Conservation (phyloP, 2,797 vertebrate genomes). For the Tokudaia muenninki region DNA sequence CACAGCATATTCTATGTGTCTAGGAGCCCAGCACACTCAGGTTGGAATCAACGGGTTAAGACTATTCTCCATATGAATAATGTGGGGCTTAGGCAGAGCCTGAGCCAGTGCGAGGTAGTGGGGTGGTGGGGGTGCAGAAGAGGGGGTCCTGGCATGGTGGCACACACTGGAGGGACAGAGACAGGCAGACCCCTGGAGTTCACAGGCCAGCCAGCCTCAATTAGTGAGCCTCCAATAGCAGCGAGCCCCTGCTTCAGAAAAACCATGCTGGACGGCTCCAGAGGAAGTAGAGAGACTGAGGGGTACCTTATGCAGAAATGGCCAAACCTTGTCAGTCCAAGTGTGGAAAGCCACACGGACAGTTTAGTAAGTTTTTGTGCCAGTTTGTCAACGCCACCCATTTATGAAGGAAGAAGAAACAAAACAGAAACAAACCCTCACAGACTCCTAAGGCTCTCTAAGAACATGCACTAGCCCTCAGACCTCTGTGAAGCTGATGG, state of each 20-base stretch:
- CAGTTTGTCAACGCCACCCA: background rate
- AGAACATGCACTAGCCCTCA: background rate
- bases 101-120: background rate
- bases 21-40: accelerated
- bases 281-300: background rate
- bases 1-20: background rate
- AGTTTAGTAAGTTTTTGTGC: background rate
- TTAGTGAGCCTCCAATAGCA: background rate
- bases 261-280: background rate
- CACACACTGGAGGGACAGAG: background rate
- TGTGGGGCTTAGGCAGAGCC: background rate
- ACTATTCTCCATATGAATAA: background rate
- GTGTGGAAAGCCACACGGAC: background rate
- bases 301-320: background rate
- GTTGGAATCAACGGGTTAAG: background rate
- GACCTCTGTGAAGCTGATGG: background rate
- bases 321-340: background rate
- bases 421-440: background rate
- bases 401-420: background rate
- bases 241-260: background rate
- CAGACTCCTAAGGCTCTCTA: background rate
- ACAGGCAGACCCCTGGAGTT: background rate
- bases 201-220: background rate
- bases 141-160: background rate
- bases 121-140: too few species aligned